Conservation (phyloP, 2,797 vertebrate species). For the Rhabdomys pumilio region DNA sequence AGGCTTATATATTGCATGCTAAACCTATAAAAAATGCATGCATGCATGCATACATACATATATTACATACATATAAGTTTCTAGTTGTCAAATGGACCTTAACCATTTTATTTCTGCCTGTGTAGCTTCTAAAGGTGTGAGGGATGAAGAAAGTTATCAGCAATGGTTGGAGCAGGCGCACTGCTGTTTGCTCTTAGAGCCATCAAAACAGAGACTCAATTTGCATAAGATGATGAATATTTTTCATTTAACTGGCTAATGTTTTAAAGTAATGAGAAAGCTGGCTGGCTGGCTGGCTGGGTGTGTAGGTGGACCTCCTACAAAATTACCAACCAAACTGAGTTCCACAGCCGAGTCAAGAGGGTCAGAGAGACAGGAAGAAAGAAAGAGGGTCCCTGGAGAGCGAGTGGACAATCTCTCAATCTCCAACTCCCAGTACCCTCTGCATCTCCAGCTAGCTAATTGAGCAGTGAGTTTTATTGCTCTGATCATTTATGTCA, state of each 20-base stretch:
- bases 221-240: slow-evolving; percentile 70
- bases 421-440: background rate
- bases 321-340: slow-evolving; percentile 67
- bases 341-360: slow-evolving; percentile 33
- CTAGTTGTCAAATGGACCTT: slow-evolving; percentile 59
- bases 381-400: background rate
- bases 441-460: slow-evolving; percentile 70
- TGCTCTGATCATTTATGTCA: slow-evolving; percentile 84
- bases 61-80: slow-evolving; percentile 5
- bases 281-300: background rate
- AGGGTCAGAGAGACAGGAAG: slow-evolving; percentile 58
- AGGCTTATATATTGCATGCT: slow-evolving; percentile 27
- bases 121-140: slow-evolving; percentile 15
- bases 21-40: background rate
- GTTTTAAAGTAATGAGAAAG: slow-evolving; percentile 53
- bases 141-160: slow-evolving; percentile 56
- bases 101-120: slow-evolving; percentile 58
- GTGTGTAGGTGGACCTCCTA: slow-evolving; percentile 39
- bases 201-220: slow-evolving; percentile 27
- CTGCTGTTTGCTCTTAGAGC: background rate
- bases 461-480: slow-evolving; percentile 84
- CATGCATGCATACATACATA: background rate
- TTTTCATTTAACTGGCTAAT: slow-evolving; percentile 69
- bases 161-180: background rate
- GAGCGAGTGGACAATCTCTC: slow-evolving; percentile 63